Evolutionary conservation across 53 echinoderm and acorn worm genomes (phyloP).

Genomic region (Pentamera pediparva): DNA sequence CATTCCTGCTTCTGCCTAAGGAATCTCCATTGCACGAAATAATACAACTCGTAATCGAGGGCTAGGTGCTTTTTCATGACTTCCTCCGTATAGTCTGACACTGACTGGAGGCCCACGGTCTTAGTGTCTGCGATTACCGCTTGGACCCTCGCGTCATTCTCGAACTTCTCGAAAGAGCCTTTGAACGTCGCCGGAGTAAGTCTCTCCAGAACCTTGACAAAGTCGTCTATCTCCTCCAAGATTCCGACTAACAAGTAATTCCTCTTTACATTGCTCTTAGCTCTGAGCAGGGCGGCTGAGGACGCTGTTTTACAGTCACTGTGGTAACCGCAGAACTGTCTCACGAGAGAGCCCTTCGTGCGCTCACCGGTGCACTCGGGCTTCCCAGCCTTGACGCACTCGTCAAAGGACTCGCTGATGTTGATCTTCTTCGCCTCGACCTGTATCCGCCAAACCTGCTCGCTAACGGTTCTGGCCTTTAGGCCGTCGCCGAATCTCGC

Average conservation of each 20-base stretch:
- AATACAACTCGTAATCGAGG: constrained; percentile 19
- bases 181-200: neutral
- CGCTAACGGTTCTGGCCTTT: neutral
- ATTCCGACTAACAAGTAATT: constrained; percentile 6
- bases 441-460: neutral
- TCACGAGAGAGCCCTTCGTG: neutral
- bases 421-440: neutral
- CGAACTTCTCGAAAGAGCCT: neutral
- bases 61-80: constrained; percentile 8
- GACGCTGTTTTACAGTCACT: constrained; percentile 7
- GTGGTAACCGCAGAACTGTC: constrained; percentile 20
- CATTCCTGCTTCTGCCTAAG: constrained; percentile 4
- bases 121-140: neutral
- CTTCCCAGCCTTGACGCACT: neutral
- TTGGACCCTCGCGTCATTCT: neutral
- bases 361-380: constrained; percentile 5
- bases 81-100: neutral
- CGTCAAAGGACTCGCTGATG: constrained; percentile 9
- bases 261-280: neutral
- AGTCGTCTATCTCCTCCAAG: constrained; percentile 20
- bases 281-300: constrained; percentile 1
- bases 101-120: neutral
- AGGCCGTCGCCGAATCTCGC: constrained; percentile 3
- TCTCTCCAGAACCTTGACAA: constrained; percentile 14
- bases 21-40: constrained; percentile 21